Conservation (phyloP, 2,888 invertebrate genomes). For the Anodontia alba region DNA sequence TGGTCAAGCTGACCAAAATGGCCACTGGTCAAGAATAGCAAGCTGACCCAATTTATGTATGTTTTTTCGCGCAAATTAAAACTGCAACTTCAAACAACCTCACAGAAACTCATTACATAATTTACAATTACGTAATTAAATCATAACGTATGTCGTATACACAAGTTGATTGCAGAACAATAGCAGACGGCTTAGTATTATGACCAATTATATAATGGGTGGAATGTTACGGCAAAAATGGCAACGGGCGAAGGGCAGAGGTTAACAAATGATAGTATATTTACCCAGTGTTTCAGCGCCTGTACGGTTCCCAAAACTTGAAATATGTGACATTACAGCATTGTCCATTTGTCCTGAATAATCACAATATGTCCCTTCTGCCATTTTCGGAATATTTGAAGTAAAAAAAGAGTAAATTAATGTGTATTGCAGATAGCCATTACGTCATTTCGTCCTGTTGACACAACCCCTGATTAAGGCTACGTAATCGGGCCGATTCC, state of each 20-base stretch:
- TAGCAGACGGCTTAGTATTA: slow-evolving; percentile 24
- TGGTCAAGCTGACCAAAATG: slow-evolving; percentile 33
- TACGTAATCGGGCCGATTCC: slow-evolving; percentile 66
- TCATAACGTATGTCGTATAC: not conserved
- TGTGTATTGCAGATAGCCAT: slow-evolving; percentile 60
- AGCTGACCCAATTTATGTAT: not conserved
- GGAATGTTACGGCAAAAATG: slow-evolving; percentile 40
- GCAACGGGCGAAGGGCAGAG: slow-evolving; percentile 59
- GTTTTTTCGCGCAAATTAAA: not conserved
- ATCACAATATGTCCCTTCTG: slow-evolving; percentile 70
- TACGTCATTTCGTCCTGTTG: slow-evolving; percentile 70
- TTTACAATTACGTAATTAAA: not conserved
- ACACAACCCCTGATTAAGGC: slow-evolving; percentile 64
- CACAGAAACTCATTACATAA: not conserved
- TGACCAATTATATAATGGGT: slow-evolving; percentile 52
- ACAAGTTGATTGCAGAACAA: not conserved
- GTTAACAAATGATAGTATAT: slow-evolving; percentile 46
- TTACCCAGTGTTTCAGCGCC: slow-evolving; percentile 57
- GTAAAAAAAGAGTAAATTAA: slow-evolving; percentile 39
- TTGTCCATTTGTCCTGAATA: slow-evolving; percentile 65
- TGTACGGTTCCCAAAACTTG: slow-evolving; percentile 47
- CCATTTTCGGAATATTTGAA: slow-evolving; percentile 57
- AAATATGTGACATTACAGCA: slow-evolving; percentile 56
- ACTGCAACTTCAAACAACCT: not conserved
- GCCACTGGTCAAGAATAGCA: slow-evolving; percentile 24